Conservation (phyloP, 2,113 vertebrate species). For the Takifugu flavidus region DNA sequence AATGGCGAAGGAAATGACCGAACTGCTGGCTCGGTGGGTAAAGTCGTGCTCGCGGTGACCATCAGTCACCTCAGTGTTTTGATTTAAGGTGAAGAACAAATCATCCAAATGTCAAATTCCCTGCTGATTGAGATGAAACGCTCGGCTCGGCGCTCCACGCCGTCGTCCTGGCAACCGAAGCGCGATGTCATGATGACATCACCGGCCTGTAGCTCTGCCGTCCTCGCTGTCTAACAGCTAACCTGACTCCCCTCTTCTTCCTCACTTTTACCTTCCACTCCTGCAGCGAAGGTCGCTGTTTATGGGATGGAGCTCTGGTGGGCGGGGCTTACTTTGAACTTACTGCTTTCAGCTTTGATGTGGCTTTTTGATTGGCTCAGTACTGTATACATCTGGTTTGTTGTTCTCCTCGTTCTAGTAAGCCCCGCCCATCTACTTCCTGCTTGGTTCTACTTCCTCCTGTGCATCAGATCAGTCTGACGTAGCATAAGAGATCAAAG, state of each 20-base stretch:
- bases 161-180: conserved; percentile 18
- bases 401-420: not conserved
- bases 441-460: not conserved
- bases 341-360: not conserved
- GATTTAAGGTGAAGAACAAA: not conserved
- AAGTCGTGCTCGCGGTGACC: not conserved
- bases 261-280: conserved; percentile 4
- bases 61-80: not conserved
- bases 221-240: not conserved
- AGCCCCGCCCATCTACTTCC: conserved; percentile 27
- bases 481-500: not conserved
- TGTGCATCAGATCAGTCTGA: not conserved
- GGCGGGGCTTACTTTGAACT: conserved; percentile 31
- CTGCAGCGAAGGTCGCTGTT: not conserved
- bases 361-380: not conserved
- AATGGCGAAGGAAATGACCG: conserved; percentile 94
- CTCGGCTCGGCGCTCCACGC: not conserved
- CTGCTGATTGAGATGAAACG: conserved; percentile 1
- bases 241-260: not conserved
- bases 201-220: not conserved
- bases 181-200: not conserved
- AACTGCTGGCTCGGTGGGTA: conserved; percentile 92
- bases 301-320: conserved; percentile 1
- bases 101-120: conserved; percentile 4
- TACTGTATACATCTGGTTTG: too few species aligned